phyloP scores from a whole-genome alignment of 2,888 invertebrate genomes.

The Bellardia bayeri region DNA sequence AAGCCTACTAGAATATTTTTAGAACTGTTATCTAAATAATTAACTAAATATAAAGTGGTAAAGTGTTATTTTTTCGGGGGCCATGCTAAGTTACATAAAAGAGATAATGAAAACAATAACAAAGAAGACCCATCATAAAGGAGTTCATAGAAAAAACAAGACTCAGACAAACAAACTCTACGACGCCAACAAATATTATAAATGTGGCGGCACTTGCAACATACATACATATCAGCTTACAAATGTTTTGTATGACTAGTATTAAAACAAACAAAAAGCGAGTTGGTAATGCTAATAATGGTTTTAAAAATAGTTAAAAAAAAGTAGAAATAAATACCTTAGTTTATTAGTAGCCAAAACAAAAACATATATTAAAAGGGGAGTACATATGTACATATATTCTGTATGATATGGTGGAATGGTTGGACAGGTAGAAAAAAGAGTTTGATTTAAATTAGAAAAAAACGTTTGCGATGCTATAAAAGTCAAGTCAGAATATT shows the following conservation, averaged over 20 bases:
- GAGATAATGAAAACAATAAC: neutral
- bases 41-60: no score
- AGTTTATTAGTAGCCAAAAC: neutral
- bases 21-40: no score
- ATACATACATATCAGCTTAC: neutral
- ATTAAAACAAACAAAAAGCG: no score
- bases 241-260: neutral
- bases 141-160: constrained; percentile 1
- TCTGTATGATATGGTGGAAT: no score
- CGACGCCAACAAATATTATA: constrained; percentile 66
- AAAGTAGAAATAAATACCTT: neutral
- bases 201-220: constrained; percentile 55
- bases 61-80: no score
- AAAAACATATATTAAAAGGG: neutral
- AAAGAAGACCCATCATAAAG: constrained; percentile 29
- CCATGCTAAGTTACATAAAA: no score
- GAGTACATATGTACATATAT: no score
- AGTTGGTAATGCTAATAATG: neutral
- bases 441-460: no score
- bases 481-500: no score
- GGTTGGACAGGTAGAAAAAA: no score
- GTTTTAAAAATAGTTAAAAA: constrained; percentile 6
- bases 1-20: no score
- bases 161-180: constrained; percentile 37
- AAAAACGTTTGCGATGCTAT: no score